A percentile compares a stretch with the other conserved stretches of the same genome.
These are phyloP conservation scores for Drosophila bunnanda DNA, from an alignment of 2,888 invertebrate genomes.

Conservation along the genomic window DNA sequence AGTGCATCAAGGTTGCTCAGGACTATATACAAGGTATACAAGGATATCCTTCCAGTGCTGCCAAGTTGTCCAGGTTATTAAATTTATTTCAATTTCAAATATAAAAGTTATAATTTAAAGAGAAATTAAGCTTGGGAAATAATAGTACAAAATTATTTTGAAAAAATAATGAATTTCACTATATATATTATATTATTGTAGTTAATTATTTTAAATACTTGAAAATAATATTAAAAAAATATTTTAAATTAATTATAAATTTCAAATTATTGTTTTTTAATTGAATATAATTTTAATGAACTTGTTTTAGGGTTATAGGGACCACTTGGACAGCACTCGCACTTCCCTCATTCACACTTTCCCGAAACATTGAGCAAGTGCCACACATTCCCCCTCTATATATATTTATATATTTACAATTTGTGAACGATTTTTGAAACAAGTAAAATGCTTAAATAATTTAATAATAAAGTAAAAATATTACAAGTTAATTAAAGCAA, in stretches of 20 bases:
- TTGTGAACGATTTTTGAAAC: background rate
- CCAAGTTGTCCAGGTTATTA: background rate
- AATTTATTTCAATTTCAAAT: background rate
- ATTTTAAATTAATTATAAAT: no score
- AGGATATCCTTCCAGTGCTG: conserved; percentile 7
- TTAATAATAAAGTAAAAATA: background rate
- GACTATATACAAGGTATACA: background rate
- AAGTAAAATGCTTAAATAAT: background rate
- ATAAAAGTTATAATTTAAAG: background rate
- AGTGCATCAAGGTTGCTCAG: background rate
- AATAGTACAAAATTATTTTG: background rate
- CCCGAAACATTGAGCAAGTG: background rate
- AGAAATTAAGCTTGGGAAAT: background rate
- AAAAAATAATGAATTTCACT: background rate
- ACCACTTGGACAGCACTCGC: background rate
- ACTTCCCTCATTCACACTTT: background rate
- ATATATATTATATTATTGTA: background rate
- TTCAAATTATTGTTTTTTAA: background rate
- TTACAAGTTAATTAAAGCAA: background rate
- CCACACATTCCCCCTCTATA: background rate
- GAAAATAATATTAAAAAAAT: no score
- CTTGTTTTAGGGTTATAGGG: background rate
- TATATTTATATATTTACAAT: background rate
- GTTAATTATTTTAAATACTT: background rate
- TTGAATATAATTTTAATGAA: background rate